A percentile compares a stretch with the other conserved stretches of the same genome.
Evolutionary conservation across 2,113 vertebrate species (phyloP).

Genomic region (Cacatua alba): DNA sequence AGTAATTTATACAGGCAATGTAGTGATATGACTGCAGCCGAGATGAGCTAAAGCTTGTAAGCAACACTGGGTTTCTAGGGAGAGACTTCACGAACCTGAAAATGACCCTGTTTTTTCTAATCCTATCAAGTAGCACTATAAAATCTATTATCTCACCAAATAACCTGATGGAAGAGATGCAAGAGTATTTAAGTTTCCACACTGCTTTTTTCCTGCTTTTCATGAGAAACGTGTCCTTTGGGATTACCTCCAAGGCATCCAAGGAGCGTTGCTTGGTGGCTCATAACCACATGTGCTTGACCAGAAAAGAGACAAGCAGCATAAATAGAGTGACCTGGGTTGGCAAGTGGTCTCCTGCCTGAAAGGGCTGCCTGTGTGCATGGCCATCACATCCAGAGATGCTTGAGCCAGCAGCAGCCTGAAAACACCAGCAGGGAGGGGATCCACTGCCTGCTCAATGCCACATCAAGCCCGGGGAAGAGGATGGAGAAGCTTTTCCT

Average conservation of each 20-base stretch:
- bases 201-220: background rate
- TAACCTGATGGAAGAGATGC: background rate
- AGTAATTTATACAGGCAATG: background rate
- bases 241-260: too few species aligned
- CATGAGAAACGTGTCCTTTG: background rate
- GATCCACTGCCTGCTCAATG: too few species aligned
- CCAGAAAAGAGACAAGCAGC: background rate
- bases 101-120: background rate
- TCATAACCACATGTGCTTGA: background rate
- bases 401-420: background rate
- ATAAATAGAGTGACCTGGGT: background rate
- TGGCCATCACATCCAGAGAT: background rate
- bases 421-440: background rate
- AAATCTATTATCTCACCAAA: background rate
- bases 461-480: background rate
- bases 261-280: rapidly evolving
- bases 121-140: background rate
- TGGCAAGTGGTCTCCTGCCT: background rate
- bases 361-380: background rate
- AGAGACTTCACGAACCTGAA: background rate
- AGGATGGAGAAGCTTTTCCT: background rate
- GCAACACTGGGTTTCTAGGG: background rate
- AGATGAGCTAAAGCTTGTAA: background rate
- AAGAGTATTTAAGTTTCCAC: background rate
- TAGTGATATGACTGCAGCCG: background rate